Evolutionary conservation across 1,140 invertebrate genomes (phyloP), one percentile per base, ranked within the genome.

Genomic region (Drosophila gunungcola): DNA sequence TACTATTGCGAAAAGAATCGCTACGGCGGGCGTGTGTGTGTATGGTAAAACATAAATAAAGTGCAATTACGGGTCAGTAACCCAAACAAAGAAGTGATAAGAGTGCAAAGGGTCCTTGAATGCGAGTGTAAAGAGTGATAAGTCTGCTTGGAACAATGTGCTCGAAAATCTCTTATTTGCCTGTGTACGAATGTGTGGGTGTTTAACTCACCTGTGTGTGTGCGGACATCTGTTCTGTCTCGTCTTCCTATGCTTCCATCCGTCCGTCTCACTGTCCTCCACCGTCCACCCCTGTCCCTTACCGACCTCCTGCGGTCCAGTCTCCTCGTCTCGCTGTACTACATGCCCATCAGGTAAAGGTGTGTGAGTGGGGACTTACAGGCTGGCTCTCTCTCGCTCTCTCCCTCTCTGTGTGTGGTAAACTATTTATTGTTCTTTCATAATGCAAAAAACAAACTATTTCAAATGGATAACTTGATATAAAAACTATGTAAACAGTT

Each of bases 191-290:
- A 16, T 48, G 32, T 45, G 48, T 69, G 34, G 29, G 16, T 34
- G 61, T 61, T 21, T 39, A 3, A 7, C 55, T 25, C 29, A 12
- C 42, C 27, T 45, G 13, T 48, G 16, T 34, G 11, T 49, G 62
- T 51, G 43, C 27, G 64, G 68, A 72, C 68, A 72, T 72, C 68
- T 72, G 68, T 72, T 70, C 64, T 34, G 65, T 70, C 68, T 72
- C 65, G 68, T 42, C 43, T 48, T 21, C 48, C 52, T 32, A 38
- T 39, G 39, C 13, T 51, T 25, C 60, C 11, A n/a, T 34, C 48
- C 48, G 48, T 51, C 21, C 11, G 21, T 25, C 29, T 34, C 48
- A 16, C n/a, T 32, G 27, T 7, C 38, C 38, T 13, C 60, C 60
- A 10, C 61, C 42, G n/a, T 32, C 55, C 42, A 34, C 51, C 16